These are phyloP conservation scores for silkworm (Bombyx mori) DNA, from an alignment of 1,140 invertebrate genomes.

Conservation along the genomic window DNA sequence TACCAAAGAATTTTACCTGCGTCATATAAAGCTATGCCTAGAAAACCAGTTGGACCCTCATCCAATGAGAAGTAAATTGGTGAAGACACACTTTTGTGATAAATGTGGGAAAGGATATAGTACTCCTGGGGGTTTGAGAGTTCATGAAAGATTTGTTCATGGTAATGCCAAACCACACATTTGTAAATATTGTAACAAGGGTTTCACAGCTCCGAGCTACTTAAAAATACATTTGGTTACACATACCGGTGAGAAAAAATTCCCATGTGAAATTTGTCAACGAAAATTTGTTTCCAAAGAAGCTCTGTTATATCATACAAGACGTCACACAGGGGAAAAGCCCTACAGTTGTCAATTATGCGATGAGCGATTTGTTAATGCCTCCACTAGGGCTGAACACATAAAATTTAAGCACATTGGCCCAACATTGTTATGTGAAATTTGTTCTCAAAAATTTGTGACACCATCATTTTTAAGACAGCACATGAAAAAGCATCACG, in stretches of 20 bases:
- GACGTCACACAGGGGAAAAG: constrained; percentile 66
- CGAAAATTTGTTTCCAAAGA: constrained; percentile 60
- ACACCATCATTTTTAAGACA: constrained; percentile 48
- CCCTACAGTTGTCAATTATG: constrained; percentile 59
- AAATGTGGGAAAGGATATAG: constrained; percentile 56
- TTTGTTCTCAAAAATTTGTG: constrained; percentile 54
- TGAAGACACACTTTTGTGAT: constrained; percentile 36
- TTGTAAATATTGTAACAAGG: constrained; percentile 49
- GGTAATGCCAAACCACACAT: constrained; percentile 50
- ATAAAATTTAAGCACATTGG: constrained; percentile 56
- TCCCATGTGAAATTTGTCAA: constrained; percentile 55
- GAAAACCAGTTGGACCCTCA: constrained; percentile 44
- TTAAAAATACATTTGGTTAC: constrained; percentile 60
- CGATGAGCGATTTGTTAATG: constrained; percentile 54
- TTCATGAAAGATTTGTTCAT: constrained; percentile 53
- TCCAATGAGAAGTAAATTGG: constrained; percentile 40
- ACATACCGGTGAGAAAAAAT: constrained; percentile 66
- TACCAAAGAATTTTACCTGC: constrained; percentile 45
- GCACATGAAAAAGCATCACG: constrained; percentile 51
- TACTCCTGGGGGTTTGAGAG: constrained; percentile 45
- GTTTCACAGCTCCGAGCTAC: constrained; percentile 55
- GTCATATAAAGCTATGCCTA: constrained; percentile 50
- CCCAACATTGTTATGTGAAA: constrained; percentile 49
- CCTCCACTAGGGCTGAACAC: constrained; percentile 55
- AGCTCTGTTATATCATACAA: constrained; percentile 58